A percentile compares a stretch with the other conserved stretches of the same genome.
These are phyloP conservation scores for Aphidoletes aphidimyza DNA, from an alignment of 2,888 invertebrate species.

Conservation along the genomic window DNA sequence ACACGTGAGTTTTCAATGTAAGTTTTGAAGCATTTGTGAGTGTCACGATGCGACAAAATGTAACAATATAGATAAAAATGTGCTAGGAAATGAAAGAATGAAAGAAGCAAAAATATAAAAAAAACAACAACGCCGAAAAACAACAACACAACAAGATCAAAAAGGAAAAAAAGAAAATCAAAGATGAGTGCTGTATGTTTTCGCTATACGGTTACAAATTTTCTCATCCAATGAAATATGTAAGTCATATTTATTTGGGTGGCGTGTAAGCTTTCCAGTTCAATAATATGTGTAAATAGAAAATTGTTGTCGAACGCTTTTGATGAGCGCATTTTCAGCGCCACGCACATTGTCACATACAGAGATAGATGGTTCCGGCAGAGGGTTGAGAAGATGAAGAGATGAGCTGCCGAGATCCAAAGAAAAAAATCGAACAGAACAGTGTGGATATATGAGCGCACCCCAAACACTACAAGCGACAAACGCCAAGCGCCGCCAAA, in stretches of 20 bases:
- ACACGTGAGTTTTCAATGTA: too few relatives aligned
- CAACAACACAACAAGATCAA: background rate
- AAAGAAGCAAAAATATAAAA: too few relatives aligned
- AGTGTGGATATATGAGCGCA: too few relatives aligned
- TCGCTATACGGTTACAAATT: conserved; percentile 21
- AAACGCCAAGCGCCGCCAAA: too few relatives aligned
- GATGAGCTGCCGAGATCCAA: too few relatives aligned
- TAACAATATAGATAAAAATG: too few relatives aligned
- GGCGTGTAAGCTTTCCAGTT: conserved; percentile 35
- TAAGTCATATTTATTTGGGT: conserved; percentile 34
- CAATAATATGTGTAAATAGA: conserved; percentile 52
- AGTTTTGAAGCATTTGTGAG: too few relatives aligned
- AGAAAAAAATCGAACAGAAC: too few relatives aligned
- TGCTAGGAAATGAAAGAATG: too few relatives aligned
- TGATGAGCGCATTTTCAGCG: background rate
- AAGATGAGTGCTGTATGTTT: conserved; percentile 19
- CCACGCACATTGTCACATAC: background rate
- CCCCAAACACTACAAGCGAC: too few relatives aligned
- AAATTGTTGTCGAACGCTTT: background rate
- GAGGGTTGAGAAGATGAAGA: background rate
- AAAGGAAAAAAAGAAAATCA: conserved; percentile 8
- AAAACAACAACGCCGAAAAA: background rate
- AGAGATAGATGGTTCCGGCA: background rate
- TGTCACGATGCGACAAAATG: too few relatives aligned
- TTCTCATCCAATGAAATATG: conserved; percentile 24